Conservation (phyloP, 2,113 vertebrate genomes). For the Ammodytes marinus region DNA sequence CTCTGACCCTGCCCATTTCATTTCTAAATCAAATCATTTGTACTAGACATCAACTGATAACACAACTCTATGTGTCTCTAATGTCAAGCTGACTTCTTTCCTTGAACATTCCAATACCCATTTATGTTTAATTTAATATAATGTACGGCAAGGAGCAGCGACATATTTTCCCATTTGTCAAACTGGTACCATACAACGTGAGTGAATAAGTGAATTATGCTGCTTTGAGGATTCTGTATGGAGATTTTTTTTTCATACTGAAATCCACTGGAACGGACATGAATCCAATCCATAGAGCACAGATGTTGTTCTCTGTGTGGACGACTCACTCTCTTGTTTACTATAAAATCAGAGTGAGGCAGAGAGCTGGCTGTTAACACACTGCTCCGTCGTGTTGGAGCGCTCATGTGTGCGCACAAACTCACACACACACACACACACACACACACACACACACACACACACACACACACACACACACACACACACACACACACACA, state of each 20-base stretch:
- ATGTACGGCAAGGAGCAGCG: too few species aligned
- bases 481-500: too few species aligned
- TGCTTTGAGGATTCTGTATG: neutral
- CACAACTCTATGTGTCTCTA: too few species aligned
- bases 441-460: too few species aligned
- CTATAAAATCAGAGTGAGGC: constrained; percentile 6
- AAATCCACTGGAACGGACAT: neutral
- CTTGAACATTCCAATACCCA: too few species aligned
- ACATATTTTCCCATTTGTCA: too few species aligned
- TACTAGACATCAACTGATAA: too few species aligned
- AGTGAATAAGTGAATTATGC: neutral
- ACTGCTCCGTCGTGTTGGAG: neutral
- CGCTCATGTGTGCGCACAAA: constrained; percentile 7
- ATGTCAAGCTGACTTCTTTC: too few species aligned
- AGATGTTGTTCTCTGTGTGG: neutral
- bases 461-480: too few species aligned
- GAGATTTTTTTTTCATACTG: neutral
- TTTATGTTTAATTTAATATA: too few species aligned
- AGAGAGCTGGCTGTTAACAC: constrained; percentile 1
- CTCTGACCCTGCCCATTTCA: neutral
- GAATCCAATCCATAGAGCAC: neutral
- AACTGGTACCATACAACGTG: too few species aligned
- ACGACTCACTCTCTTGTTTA: constrained; percentile 17
- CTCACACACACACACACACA: too few species aligned
- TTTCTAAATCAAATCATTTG: neutral